Percentiles rank a stretch among this genome's conserved stretches.
These are phyloP conservation scores for Symphodus melops DNA, from an alignment of 2,113 vertebrate species.

Conservation along the genomic window DNA sequence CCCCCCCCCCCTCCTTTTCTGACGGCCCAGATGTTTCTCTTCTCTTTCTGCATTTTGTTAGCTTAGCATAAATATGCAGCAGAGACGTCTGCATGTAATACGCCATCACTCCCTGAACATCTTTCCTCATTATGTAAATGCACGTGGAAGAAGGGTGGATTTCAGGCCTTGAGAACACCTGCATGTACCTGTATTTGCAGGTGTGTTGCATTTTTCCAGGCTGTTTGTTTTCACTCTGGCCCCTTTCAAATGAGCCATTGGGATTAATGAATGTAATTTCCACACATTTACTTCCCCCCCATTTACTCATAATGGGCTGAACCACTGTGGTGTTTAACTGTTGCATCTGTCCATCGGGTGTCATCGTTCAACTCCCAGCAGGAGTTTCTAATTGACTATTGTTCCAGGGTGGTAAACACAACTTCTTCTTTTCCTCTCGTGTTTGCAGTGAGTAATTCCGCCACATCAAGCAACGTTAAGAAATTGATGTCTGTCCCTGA, in stretches of 20 bases:
- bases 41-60: constrained; percentile 31
- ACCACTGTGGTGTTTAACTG: constrained; percentile 85
- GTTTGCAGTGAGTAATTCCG: constrained; percentile 59
- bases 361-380: constrained; percentile 82
- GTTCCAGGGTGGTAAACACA: constrained; percentile 75
- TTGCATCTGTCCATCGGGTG: constrained; percentile 82
- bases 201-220: constrained; percentile 5
- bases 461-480: constrained; percentile 66
- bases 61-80: constrained; percentile 65
- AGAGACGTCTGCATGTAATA: constrained; percentile 38
- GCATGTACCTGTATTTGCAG: constrained; percentile 43
- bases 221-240: constrained; percentile 49
- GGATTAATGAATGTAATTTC: constrained; percentile 87
- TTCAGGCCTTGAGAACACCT: constrained; percentile 55
- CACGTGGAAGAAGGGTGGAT: constrained; percentile 39
- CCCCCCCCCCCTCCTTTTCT: too few species aligned
- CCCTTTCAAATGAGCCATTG: constrained; percentile 58
- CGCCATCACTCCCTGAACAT: constrained; percentile 42
- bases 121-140: constrained; percentile 66
- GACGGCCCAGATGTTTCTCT: constrained; percentile 66
- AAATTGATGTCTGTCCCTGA: constrained; percentile 15
- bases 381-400: constrained; percentile 71
- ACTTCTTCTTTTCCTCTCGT: constrained; percentile 52
- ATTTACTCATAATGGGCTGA: constrained; percentile 87
- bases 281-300: constrained; percentile 74